Conservation (phyloP, 2,888 invertebrate genomes). For the Eupsilia transversa region DNA sequence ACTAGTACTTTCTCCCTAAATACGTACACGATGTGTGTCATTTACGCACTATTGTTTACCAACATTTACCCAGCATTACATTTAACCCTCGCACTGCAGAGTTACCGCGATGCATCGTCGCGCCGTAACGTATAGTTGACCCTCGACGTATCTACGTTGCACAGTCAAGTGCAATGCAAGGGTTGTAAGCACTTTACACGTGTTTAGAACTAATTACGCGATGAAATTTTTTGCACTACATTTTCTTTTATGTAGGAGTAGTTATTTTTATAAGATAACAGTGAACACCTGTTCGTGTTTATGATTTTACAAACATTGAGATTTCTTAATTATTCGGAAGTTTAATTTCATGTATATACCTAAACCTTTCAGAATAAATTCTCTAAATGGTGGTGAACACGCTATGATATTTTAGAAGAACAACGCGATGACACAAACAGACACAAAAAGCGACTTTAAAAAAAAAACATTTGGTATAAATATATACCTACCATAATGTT, state of each 20-base stretch:
- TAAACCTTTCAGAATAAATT: no score
- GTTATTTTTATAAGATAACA: neutral
- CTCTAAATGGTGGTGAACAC: no score
- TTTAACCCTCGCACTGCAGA: slow-evolving; percentile 18
- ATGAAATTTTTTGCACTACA: neutral
- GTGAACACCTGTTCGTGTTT: neutral
- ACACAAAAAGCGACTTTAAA: no score
- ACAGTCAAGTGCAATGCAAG: slow-evolving; percentile 32
- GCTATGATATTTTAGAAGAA: no score
- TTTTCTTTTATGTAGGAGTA: neutral
- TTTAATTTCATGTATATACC: no score
- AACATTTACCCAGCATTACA: slow-evolving; percentile 18
- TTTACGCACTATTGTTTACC: slow-evolving; percentile 10
- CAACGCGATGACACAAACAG: no score
- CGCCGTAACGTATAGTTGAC: slow-evolving; percentile 35
- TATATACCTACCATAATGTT: no score
- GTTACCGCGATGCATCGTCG: slow-evolving; percentile 18
- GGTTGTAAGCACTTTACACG: slow-evolving; percentile 1
- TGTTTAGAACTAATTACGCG: slow-evolving; percentile 29
- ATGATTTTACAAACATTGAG: neutral
- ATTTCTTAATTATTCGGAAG: neutral
- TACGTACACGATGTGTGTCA: no score
- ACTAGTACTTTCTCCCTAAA: neutral
- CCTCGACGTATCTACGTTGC: slow-evolving; percentile 29
- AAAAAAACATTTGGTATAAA: no score